Base-by-base conservation (phyloP, 2,113 vertebrate genomes). In the Macrotus californicus region DNA sequence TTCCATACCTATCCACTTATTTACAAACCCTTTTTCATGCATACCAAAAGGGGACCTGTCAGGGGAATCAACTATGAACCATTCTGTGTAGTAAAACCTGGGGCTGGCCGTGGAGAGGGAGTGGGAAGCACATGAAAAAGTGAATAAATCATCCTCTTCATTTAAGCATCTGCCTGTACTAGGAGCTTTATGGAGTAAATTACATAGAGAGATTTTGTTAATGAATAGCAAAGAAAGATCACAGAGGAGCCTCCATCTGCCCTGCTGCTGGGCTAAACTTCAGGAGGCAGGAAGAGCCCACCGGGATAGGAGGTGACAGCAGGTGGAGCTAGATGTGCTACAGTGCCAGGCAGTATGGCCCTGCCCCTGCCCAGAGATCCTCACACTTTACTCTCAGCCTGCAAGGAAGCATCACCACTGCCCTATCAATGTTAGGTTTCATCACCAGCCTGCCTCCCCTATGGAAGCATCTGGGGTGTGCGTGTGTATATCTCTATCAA, bases 61-160 rank as follows among this genome's bases (percentile, higher is more conserved):
- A 14, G n/a, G 24, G 54, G 6, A 21, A 48, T 69, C 24, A 16
- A 9, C 26, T 69, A 3, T 16, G 67, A 92, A 26, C 3, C 36
- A 70, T 56, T 39, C 12, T 64, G 67, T 12, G 64, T n/a, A 7
- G 15, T 31, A 31, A 76, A 67, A 48, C 64, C 48, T 24, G 19
- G 36, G 39, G 34, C 18, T 26, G 7, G 36, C 5, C 0, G 0
- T 36, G 5, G 16, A 22, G 6, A 22, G 22, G 16, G 2, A 2
- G 9, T 13, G 11, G 18, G 29, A 8, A 50, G 15, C 34, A 48
- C 5, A 19, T 46, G 15, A 54, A 29, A 52, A 61, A 19, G 31
- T 7, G 24, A n/a, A 64, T 34, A 87, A 48, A 31, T 41, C 31
- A 34, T 29, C 24, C 31, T 24, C 90, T 48, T 67, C 48, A 12